Conservation (phyloP, 2,797 vertebrate genomes). For the Kryptolebias ocellatus region DNA sequence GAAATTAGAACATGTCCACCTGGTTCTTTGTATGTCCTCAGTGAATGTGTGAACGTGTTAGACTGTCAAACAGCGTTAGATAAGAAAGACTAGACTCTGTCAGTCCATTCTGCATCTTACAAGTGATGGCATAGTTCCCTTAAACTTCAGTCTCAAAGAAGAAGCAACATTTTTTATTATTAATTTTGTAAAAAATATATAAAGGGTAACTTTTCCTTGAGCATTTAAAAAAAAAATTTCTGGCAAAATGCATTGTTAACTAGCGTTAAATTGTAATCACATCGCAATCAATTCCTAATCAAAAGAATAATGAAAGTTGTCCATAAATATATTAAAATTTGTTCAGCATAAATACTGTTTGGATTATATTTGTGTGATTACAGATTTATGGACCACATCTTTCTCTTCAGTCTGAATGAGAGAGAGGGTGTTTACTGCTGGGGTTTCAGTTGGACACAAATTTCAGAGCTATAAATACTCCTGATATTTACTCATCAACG, state of each 20-base stretch:
- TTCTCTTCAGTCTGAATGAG: background rate
- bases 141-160: constrained; percentile 15
- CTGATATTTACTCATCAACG: background rate
- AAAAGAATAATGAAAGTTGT: no score
- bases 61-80: constrained; percentile 16
- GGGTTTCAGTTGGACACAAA: background rate
- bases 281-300: no score
- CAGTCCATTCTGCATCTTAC: constrained; percentile 36
- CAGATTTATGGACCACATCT: background rate
- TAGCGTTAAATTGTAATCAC: background rate
- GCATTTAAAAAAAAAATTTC: background rate
- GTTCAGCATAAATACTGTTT: no score
- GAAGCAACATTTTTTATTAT: no score
- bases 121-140: constrained; percentile 1
- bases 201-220: no score
- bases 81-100: constrained; percentile 27
- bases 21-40: background rate
- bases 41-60: constrained; percentile 27
- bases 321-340: no score
- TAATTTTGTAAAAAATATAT: no score
- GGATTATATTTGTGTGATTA: no score
- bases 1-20: constrained; percentile 3
- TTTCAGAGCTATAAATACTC: background rate
- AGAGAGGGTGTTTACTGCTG: background rate
- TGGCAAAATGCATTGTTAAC: constrained; percentile 8